A percentile compares a stretch with the other conserved stretches of the same genome.
phyloP scores from a whole-genome alignment of 2,888 invertebrate genomes.

The Yponomeuta cagnagella region DNA sequence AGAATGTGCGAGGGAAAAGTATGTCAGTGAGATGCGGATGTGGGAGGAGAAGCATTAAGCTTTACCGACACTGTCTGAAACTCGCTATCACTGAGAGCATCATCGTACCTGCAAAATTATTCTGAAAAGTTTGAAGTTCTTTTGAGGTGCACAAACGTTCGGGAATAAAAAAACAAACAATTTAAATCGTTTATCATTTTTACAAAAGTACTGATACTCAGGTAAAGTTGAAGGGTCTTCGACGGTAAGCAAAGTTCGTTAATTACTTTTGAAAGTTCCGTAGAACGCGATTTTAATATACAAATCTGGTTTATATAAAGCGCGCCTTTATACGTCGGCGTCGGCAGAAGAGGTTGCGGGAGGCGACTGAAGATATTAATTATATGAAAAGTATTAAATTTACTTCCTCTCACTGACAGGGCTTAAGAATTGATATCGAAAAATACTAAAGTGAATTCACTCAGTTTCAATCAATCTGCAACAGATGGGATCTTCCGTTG shows the following conservation, averaged over 20 bases:
- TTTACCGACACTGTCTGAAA: too few relatives aligned
- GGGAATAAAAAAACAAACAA: background rate
- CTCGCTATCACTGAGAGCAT: too few relatives aligned
- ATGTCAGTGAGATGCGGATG: too few relatives aligned
- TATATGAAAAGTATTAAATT: background rate
- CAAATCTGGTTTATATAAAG: background rate
- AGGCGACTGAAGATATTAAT: background rate
- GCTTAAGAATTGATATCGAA: too few relatives aligned
- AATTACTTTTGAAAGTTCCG: background rate
- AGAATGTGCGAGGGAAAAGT: too few relatives aligned
- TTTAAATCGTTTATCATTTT: background rate
- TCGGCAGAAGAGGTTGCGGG: background rate
- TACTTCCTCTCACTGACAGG: background rate
- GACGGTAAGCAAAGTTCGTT: background rate
- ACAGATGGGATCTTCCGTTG: too few relatives aligned
- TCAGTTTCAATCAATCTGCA: too few relatives aligned
- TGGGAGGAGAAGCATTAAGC: too few relatives aligned
- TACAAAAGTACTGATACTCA: background rate
- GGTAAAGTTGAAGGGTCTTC: background rate
- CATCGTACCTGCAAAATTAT: too few relatives aligned
- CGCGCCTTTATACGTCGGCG: background rate
- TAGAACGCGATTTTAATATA: background rate
- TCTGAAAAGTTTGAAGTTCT: background rate
- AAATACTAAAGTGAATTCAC: too few relatives aligned
- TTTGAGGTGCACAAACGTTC: background rate